phyloP scores from a whole-genome alignment of 2,888 invertebrate genomes.

The Zeuzera pyrina region DNA sequence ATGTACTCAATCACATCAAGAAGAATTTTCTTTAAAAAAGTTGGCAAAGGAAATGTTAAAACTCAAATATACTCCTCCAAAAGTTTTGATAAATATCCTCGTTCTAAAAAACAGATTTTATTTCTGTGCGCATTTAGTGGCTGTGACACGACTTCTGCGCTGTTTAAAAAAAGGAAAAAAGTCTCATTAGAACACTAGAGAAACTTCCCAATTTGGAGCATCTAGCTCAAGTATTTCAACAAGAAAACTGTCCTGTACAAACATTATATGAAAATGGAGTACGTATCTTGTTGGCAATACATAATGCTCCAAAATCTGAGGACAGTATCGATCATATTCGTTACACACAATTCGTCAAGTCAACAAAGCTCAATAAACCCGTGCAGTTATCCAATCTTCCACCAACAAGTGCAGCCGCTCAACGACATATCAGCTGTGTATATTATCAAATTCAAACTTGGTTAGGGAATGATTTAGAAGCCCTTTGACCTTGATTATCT shows the following conservation, averaged over 20 bases:
- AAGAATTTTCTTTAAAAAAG: constrained; percentile 8
- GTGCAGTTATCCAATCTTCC: constrained; percentile 26
- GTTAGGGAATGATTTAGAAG: constrained; percentile 16
- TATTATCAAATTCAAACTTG: constrained; percentile 15
- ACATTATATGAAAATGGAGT: constrained; percentile 17
- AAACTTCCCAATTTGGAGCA: constrained; percentile 24
- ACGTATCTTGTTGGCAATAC: constrained; percentile 19
- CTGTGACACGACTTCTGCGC: constrained; percentile 13
- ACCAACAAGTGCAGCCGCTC: constrained; percentile 26
- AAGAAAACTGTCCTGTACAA: constrained; percentile 27
- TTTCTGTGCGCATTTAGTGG: constrained; percentile 10
- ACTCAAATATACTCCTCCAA: constrained; percentile 21
- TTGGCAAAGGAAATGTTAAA: constrained; percentile 24
- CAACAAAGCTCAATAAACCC: constrained; percentile 27
- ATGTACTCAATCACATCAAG: constrained; percentile 17
- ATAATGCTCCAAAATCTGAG: constrained; percentile 26
- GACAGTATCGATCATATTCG: constrained; percentile 17
- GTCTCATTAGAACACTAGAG: constrained; percentile 19
- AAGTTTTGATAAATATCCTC: constrained; percentile 20
- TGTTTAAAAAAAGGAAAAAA: constrained; percentile 17
- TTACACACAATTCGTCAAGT: constrained; percentile 21
- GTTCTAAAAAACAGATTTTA: constrained; percentile 10
- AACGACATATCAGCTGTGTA: constrained; percentile 16
- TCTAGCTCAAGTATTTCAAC: constrained; percentile 23
- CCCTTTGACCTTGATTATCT: constrained; percentile 14